Evolutionary conservation across 2,113 vertebrate species (phyloP), one percentile per base, ranked within the genome.

Genomic region (Ellobius talpinus): DNA sequence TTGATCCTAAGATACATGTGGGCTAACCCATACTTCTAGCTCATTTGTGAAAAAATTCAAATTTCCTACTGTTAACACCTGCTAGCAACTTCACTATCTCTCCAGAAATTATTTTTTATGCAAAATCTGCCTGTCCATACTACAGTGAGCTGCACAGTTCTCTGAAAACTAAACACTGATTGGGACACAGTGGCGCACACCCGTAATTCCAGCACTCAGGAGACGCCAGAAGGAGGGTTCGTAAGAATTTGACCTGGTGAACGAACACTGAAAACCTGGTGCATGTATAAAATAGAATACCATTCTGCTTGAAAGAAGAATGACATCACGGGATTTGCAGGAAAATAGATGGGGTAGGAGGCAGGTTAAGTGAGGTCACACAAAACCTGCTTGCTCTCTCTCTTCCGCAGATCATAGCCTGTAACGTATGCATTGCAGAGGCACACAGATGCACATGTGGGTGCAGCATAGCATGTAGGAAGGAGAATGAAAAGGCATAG

Each of bases 1-100:
- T 76, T 78, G n/a, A 70, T 45, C 55, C 81, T 92, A 58, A 94
- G 92, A 87, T 85, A 85, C 84, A 85, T 42, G 45, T 50, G 33
- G 12, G 36, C 42, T 78, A 68, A 87, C 79, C 90, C 79, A 39
- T 66, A 84, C 76, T 55, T 84, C 68, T 74, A 84, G 29, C 66
- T 33, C 47, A 7, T 72, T 70, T 76, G 31, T 47, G 2, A 50
- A 96, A 96, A 93, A 94, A 50, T 26, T 63, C 65, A 81, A 42
- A 84, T 61, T 79, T n/a, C 23, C 23, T 13, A 50, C 47, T 23
- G 55, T 72, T 78, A 90, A 73, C 36, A 39, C 29, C 45, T 33
- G 10, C 52, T 63, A 85, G 39, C 23, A 36, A 19, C 66, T 74
- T 33, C 58, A 50, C 31, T 52, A 0, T 78, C 76, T 94, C 58